Conservation (phyloP, 2,113 vertebrate genomes). For the Bungarus multicinctus region DNA sequence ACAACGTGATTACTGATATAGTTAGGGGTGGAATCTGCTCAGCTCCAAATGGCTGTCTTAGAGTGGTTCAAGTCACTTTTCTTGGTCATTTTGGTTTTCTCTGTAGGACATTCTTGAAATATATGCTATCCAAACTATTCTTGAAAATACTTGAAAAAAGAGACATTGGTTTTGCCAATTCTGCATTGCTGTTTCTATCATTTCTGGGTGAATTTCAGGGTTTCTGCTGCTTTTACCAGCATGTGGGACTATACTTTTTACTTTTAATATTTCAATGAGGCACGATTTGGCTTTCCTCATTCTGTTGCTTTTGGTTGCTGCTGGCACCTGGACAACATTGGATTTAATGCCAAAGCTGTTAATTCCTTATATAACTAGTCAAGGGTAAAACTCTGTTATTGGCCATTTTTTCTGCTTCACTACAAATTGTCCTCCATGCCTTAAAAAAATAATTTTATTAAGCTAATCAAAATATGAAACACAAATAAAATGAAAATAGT, state of each 20-base stretch:
- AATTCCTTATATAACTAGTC: neutral
- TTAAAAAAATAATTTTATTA: neutral
- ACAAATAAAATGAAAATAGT: neutral
- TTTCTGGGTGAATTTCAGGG: neutral
- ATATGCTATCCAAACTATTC: neutral
- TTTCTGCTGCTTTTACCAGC: neutral
- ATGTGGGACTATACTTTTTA: neutral
- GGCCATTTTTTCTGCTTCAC: neutral
- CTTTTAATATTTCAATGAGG: neutral
- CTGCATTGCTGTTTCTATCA: neutral
- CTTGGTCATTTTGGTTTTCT: neutral
- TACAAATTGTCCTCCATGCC: neutral
- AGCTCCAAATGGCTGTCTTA: neutral
- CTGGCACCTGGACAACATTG: neutral
- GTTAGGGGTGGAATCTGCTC: neutral
- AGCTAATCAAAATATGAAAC: neutral
- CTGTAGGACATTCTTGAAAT: neutral
- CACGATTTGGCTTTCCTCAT: neutral
- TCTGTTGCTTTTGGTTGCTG: neutral
- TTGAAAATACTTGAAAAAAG: neutral
- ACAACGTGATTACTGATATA: neutral
- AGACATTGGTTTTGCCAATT: neutral
- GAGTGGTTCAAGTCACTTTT: neutral
- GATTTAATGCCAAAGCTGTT: neutral
- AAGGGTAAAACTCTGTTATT: neutral